A percentile compares a stretch with the other conserved stretches of the same genome.
phyloP scores from a whole-genome alignment of 2,888 invertebrate species.

The Thymelicus acteon region DNA sequence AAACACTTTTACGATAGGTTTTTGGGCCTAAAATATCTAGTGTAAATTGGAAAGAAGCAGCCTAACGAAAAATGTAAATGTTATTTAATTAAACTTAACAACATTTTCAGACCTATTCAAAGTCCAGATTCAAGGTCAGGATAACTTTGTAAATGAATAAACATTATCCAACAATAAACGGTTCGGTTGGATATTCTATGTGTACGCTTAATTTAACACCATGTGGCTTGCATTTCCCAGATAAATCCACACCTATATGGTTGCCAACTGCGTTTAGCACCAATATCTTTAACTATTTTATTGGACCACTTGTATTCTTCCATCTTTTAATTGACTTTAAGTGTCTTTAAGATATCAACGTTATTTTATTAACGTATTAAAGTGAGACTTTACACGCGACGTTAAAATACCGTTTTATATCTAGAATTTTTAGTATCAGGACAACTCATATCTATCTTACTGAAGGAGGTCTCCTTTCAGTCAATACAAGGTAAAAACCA shows the following conservation, averaged over 20 bases:
- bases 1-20: too few relatives aligned
- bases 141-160: neutral
- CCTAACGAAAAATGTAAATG: too few relatives aligned
- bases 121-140: neutral
- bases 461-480: too few relatives aligned
- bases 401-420: too few relatives aligned
- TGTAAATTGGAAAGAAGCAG: too few relatives aligned
- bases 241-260: neutral
- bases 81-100: neutral
- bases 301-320: neutral
- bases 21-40: too few relatives aligned
- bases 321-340: slow-evolving; percentile 11
- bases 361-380: slow-evolving; percentile 4
- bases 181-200: slow-evolving; percentile 1
- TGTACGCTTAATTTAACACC: neutral
- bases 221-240: slow-evolving; percentile 9
- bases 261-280: slow-evolving; percentile 2
- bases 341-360: slow-evolving; percentile 3
- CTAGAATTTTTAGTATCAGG: too few relatives aligned
- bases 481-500: too few relatives aligned
- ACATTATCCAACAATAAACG: neutral
- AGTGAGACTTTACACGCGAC: neutral
- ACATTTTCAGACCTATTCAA: neutral
- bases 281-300: slow-evolving; percentile 7
- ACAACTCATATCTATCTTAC: too few relatives aligned